Evolutionary conservation across 2,113 vertebrate genomes (phyloP).

Genomic region (Centrocercus urophasianus): DNA sequence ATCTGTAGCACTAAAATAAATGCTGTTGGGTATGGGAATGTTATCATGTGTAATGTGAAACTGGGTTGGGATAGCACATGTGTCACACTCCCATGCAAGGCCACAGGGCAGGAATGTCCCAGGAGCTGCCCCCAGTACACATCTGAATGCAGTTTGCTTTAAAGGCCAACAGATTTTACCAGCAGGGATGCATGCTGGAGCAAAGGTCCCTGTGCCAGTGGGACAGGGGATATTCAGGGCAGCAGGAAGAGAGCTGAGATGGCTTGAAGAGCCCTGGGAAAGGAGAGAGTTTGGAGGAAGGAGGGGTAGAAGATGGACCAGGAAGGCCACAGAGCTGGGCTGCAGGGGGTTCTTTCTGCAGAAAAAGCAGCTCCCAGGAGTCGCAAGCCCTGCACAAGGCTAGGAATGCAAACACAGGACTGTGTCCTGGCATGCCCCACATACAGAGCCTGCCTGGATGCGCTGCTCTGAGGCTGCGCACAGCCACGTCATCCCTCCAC

Average conservation of each 20-base stretch:
- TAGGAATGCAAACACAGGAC: neutral
- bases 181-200: neutral
- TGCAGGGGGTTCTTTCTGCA: neutral
- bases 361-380: neutral
- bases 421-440: neutral
- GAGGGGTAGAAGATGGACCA: neutral
- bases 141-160: neutral
- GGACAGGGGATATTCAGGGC: neutral
- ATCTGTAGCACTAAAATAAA: neutral
- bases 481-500: neutral
- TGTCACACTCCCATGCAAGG: fast-evolving
- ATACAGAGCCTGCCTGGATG: neutral
- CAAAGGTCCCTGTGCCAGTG: neutral
- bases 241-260: neutral
- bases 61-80: neutral
- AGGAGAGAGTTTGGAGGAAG: neutral
- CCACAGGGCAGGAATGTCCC: neutral
- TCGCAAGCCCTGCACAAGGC: neutral
- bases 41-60: neutral
- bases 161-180: neutral
- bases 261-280: neutral
- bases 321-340: neutral
- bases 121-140: neutral
- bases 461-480: fast-evolving
- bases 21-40: neutral